phyloP scores from a whole-genome alignment of 2,113 vertebrate species.

The Pampusana beccarii region DNA sequence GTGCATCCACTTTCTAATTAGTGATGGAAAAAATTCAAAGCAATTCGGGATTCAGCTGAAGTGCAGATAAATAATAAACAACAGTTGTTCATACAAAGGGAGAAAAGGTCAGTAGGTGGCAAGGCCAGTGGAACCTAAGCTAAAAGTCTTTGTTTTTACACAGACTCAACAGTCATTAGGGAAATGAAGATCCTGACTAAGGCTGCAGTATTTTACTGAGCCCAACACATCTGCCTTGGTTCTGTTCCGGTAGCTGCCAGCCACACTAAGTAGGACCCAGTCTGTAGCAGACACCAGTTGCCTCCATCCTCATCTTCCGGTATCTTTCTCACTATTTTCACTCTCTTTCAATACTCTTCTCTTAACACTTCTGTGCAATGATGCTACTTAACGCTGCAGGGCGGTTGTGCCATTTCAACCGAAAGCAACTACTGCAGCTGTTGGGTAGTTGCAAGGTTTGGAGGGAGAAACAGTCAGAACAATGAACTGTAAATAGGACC shows the following conservation, averaged over 20 bases:
- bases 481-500: not conserved
- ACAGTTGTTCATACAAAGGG: not conserved
- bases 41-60: not conserved
- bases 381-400: not conserved
- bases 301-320: not conserved
- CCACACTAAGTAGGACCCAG: not conserved
- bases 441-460: not conserved
- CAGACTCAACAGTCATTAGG: not conserved
- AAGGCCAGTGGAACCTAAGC: not conserved
- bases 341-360: not conserved
- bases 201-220: not conserved
- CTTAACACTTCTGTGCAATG: not conserved
- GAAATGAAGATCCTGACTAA: not conserved
- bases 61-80: not conserved
- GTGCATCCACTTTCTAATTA: not conserved
- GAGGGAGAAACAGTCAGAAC: not conserved
- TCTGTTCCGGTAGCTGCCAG: not conserved
- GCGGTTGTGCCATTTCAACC: not conserved
- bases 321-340: not conserved
- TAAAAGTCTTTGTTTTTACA: not conserved
- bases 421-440: not conserved
- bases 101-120: not conserved
- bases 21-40: not conserved
- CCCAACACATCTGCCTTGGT: not conserved
- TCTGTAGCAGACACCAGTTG: not conserved